Base-by-base conservation (phyloP, 2,113 vertebrate species). In the Brachirus orientalis region DNA sequence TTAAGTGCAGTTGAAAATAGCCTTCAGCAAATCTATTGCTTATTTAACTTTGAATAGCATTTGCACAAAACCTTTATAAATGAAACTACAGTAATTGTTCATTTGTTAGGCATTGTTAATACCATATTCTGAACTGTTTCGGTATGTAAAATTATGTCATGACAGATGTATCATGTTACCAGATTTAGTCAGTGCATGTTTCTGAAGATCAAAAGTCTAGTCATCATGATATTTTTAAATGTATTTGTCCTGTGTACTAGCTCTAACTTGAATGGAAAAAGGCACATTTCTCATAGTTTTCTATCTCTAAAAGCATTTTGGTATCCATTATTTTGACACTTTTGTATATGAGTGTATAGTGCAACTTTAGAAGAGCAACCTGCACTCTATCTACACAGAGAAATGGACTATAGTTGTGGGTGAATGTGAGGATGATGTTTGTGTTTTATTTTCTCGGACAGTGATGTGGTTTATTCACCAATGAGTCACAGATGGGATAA, bases 401-500 rank as follows among this genome's bases (percentile, higher is more conserved):
- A 18, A 2, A 18, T 22, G 20, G 19, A 19, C n/a, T 14, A 10
- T 14, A 37, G 44, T 9, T 18, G n/a, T 37, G 7, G 7, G 28
- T 8, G 58, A 18, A 36, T 36, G 33, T 59, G 36, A 37, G 6
- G 36, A 22, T 9, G 13, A 40, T 40, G 33, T 16, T 45, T 8
- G 5, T 55, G 16, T 54, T 17, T 61, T 33, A 9, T 36, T 33
- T 60, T 54, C 6, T 57, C 56, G 46, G 22, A 10, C 63, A 47
- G 28, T 43, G 45, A 63, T 50, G 60, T 47, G 62, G 45, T 52
- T 62, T 56, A 41, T 48, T 54, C 22, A 57, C 7, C 16, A 46
- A 50, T 37, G 58, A 55, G 38, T 65, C 50, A 22, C 57, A 80
- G 56, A 71, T 53, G 60, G 60, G 13, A 61, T 41, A 44, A 72